phyloP scores from a whole-genome alignment of 2,888 invertebrate genomes.

The Nymphalis polychloros region DNA sequence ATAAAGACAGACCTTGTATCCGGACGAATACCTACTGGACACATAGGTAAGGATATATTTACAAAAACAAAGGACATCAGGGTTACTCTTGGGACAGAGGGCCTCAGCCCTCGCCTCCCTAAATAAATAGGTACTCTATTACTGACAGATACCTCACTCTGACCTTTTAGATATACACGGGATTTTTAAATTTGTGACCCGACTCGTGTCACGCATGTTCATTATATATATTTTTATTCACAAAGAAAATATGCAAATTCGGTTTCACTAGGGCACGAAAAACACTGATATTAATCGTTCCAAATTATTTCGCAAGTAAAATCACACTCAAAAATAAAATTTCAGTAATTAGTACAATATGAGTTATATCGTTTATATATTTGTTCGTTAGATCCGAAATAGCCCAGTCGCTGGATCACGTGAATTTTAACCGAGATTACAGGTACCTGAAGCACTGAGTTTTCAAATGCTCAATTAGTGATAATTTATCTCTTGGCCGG shows the following conservation, averaged over 20 bases:
- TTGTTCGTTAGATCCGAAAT: not conserved
- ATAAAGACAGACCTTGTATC: slow-evolving; percentile 8
- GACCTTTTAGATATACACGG: slow-evolving; percentile 29
- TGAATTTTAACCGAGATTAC: too few species aligned
- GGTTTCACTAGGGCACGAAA: not conserved
- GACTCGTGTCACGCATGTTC: slow-evolving; percentile 13
- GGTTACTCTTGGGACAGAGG: slow-evolving; percentile 31
- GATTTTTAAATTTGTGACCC: slow-evolving; percentile 27
- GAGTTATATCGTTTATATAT: not conserved
- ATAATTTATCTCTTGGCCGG: too few species aligned
- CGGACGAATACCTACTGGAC: slow-evolving; percentile 10
- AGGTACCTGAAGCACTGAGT: too few species aligned
- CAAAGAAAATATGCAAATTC: slow-evolving; percentile 51
- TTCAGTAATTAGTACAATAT: too few species aligned
- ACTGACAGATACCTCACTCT: slow-evolving; percentile 33
- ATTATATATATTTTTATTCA: slow-evolving; percentile 12
- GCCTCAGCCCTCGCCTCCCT: slow-evolving; percentile 28
- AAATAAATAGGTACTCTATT: slow-evolving; percentile 37
- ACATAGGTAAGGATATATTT: slow-evolving; percentile 18
- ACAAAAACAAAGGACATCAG: slow-evolving; percentile 32
- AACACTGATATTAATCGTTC: not conserved
- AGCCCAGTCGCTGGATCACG: too few species aligned
- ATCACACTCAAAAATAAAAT: too few species aligned
- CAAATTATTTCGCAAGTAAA: not conserved
- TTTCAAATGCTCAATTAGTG: too few species aligned